phyloP scores from a whole-genome alignment of 2,797 vertebrate genomes.

The Chiloscyllium punctatum region DNA sequence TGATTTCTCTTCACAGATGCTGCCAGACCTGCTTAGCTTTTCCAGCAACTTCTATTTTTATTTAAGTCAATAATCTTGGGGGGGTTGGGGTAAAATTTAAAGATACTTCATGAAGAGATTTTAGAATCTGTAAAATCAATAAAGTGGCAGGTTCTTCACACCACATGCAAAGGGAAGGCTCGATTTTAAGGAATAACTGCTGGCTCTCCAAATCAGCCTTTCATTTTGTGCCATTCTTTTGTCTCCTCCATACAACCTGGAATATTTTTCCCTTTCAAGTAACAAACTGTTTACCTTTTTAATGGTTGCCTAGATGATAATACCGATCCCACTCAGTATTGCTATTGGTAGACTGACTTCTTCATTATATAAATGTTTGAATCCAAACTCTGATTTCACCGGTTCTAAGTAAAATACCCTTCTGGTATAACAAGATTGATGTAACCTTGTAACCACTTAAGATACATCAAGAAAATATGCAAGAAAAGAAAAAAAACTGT shows the following conservation, averaged over 20 bases:
- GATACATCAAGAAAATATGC: neutral
- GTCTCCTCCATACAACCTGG: no score
- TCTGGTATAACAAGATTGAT: neutral
- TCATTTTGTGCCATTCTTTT: no score
- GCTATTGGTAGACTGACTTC: no score
- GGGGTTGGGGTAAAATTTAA: neutral
- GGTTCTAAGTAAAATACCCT: neutral
- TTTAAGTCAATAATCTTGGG: no score
- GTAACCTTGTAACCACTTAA: no score
- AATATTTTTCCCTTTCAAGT: no score
- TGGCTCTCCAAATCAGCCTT: neutral
- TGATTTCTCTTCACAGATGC: no score
- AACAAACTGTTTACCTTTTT: no score
- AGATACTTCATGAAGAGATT: neutral
- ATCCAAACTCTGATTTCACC: neutral
- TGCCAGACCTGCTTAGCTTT: no score
- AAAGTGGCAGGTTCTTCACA: neutral
- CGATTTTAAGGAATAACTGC: neutral
- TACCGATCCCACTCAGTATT: no score
- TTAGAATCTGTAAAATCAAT: neutral
- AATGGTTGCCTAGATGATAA: no score
- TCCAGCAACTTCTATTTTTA: no score
- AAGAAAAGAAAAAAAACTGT: neutral
- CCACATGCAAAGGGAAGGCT: neutral
- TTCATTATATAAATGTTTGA: neutral